Evolutionary conservation across 2,888 invertebrate species (phyloP).

Genomic region (Acrobasis repandana): DNA sequence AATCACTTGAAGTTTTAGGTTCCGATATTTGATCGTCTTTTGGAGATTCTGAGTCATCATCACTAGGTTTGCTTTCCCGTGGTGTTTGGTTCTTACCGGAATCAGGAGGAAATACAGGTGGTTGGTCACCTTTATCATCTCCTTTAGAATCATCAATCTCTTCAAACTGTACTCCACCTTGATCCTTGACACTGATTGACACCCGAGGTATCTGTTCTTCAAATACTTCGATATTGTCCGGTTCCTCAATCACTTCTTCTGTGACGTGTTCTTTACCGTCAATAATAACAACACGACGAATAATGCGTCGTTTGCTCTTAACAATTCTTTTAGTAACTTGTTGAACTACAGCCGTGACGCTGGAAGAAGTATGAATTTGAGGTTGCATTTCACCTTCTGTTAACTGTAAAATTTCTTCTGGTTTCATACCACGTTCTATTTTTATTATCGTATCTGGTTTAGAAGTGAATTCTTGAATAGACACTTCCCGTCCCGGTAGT

Average conservation of each 20-base stretch:
- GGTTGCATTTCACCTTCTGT: conserved; percentile 66
- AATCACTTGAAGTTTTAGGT: conserved; percentile 32
- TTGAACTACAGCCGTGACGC: conserved; percentile 90
- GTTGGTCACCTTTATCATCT: conserved; percentile 41
- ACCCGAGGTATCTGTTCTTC: conserved; percentile 89
- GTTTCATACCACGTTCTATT: conserved; percentile 81
- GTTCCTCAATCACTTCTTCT: conserved; percentile 93
- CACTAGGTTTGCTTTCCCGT: conserved; percentile 31
- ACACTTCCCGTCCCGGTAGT: conserved; percentile 84
- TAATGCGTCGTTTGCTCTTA: conserved; percentile 88
- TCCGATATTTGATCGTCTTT: conserved; percentile 30
- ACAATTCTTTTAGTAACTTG: conserved; percentile 91
- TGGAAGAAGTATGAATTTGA: conserved; percentile 84
- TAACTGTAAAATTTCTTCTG: conserved; percentile 70
- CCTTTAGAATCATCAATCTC: conserved; percentile 51
- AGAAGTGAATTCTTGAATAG: conserved; percentile 85
- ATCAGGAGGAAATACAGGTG: conserved; percentile 42
- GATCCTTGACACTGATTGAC: conserved; percentile 85
- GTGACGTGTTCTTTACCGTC: conserved; percentile 92
- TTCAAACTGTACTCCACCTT: conserved; percentile 73
- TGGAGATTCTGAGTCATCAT: conserved; percentile 16
- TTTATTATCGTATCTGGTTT: conserved; percentile 84
- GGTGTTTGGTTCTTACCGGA: conserved; percentile 30
- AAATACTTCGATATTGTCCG: conserved; percentile 88
- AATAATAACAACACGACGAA: conserved; percentile 89